Conservation (phyloP, 2,113 vertebrate species). For the Proterorhinus semilunaris region DNA sequence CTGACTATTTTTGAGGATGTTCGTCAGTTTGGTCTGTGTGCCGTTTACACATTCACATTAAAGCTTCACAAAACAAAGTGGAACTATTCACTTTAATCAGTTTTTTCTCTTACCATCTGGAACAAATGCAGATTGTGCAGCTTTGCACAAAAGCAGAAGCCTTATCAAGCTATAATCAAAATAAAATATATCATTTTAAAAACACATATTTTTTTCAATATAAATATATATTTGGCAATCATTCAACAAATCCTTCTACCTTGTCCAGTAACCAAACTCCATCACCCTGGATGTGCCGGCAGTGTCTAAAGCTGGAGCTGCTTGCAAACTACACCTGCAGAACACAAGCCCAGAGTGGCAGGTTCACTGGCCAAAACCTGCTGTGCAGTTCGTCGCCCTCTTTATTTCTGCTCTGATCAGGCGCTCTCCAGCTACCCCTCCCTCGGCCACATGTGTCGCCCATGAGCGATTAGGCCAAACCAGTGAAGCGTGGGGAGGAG, state of each 20-base stretch:
- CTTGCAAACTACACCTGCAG: conserved; percentile 1
- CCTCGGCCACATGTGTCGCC: conserved; percentile 1
- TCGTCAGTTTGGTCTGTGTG: too few species aligned
- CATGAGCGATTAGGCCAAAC: conserved; percentile 3
- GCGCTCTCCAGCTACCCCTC: neutral
- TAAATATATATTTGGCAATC: neutral
- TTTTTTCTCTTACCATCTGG: neutral
- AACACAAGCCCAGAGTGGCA: neutral
- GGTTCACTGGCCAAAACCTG: neutral
- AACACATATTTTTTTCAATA: neutral
- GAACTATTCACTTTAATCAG: too few species aligned
- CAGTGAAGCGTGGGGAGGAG: neutral
- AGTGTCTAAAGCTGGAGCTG: neutral
- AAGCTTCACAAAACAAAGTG: too few species aligned
- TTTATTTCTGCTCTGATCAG: neutral
- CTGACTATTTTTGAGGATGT: too few species aligned
- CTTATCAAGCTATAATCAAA: neutral
- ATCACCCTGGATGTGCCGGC: neutral
- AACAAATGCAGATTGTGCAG: neutral
- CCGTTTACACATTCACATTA: too few species aligned
- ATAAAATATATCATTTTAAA: neutral
- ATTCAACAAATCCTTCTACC: neutral
- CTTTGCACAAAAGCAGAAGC: neutral
- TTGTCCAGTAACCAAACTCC: neutral
- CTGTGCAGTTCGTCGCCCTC: neutral